Evolutionary conservation across 1,140 invertebrate genomes (phyloP).

Genomic region (Pogonognathellus flavescens): DNA sequence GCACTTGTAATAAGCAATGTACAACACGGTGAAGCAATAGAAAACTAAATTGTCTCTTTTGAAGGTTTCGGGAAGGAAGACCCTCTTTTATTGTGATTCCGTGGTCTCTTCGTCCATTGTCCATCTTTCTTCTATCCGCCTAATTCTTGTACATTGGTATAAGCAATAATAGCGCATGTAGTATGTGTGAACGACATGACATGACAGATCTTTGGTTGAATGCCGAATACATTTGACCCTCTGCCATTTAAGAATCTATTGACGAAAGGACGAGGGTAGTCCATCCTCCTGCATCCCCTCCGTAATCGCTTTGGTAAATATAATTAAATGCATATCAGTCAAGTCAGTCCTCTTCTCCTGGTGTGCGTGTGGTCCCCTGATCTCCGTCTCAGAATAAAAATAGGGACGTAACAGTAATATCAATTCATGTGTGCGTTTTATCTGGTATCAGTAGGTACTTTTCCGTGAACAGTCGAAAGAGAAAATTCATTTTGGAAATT

Average conservation of each 20-base stretch:
- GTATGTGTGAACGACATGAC: constrained; percentile 31
- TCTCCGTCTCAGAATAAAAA: too few species aligned
- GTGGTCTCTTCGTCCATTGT: constrained; percentile 7
- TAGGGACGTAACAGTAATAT: too few species aligned
- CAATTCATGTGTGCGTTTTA: too few species aligned
- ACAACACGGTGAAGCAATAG: not conserved
- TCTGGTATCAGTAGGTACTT: too few species aligned
- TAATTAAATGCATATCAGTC: constrained; percentile 32
- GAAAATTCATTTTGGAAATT: too few species aligned
- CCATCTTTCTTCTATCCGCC: not conserved
- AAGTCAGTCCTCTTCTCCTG: not conserved
- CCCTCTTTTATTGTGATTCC: constrained; percentile 40
- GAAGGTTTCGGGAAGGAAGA: constrained; percentile 34
- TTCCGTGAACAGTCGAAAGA: too few species aligned
- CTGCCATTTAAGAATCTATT: constrained; percentile 33
- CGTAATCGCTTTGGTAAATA: constrained; percentile 29
- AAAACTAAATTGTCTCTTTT: constrained; percentile 21
- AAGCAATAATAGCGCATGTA: constrained; percentile 20
- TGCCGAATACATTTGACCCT: constrained; percentile 37
- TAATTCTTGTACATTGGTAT: constrained; percentile 36
- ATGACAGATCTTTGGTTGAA: constrained; percentile 41
- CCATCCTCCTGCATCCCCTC: constrained; percentile 7
- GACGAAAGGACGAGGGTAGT: constrained; percentile 19
- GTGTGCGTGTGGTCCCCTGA: not conserved
- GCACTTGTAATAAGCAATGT: not conserved